Evolutionary conservation across 2,797 vertebrate genomes (phyloP).

Genomic region (Eptatretus atami): DNA sequence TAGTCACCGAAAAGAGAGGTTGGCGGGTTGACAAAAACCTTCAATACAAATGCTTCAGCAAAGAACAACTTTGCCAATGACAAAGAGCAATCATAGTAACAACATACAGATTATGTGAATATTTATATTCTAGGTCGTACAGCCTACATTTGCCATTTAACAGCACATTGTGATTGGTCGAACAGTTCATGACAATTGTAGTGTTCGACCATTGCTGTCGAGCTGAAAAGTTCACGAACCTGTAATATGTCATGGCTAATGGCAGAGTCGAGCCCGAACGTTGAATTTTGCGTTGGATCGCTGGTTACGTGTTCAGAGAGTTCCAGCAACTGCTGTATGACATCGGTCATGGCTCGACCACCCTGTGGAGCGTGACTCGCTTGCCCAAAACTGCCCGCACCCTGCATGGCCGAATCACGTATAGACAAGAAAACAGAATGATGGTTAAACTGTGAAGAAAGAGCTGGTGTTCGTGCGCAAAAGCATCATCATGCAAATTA

Average conservation of each 20-base stretch:
- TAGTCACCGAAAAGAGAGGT: too few species aligned
- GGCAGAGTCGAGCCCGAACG: constrained; percentile 24
- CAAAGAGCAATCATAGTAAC: too few species aligned
- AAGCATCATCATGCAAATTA: neutral
- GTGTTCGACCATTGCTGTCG: too few species aligned
- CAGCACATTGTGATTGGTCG: too few species aligned
- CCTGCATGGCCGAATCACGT: neutral
- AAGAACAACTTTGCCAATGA: too few species aligned
- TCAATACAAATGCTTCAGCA: too few species aligned
- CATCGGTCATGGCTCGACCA: constrained; percentile 45
- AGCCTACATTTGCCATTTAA: too few species aligned
- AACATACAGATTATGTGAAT: too few species aligned
- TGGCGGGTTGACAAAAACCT: too few species aligned
- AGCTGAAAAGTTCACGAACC: constrained; percentile 16
- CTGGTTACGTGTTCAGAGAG: constrained; percentile 55
- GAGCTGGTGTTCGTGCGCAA: neutral
- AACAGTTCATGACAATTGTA: too few species aligned
- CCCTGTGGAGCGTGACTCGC: constrained; percentile 12
- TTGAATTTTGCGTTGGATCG: constrained; percentile 20
- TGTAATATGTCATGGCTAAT: constrained; percentile 88
- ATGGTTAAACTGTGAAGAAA: neutral
- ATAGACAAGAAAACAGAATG: neutral
- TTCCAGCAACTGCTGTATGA: constrained; percentile 83
- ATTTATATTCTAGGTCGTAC: too few species aligned
- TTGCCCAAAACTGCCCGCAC: neutral